Conservation (phyloP, 2,113 vertebrate genomes). For the Python bivittatus region DNA sequence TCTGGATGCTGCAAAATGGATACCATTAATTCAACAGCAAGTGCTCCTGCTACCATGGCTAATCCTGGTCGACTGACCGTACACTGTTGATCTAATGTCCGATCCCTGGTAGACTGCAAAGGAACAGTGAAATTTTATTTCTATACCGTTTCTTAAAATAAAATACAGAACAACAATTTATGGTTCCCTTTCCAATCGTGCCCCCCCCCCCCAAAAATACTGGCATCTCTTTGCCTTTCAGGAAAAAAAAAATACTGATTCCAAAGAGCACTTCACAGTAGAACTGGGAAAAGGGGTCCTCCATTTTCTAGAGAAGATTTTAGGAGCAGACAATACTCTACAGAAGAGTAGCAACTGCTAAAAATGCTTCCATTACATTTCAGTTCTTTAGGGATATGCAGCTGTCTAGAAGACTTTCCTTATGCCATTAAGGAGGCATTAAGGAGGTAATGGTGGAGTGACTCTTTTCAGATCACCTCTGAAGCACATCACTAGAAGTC, state of each 20-base stretch:
- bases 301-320: background rate
- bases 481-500: background rate
- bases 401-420: background rate
- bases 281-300: background rate
- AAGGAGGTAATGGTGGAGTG: background rate
- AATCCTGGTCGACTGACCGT: conserved; percentile 95
- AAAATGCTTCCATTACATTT: background rate
- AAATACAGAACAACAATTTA: background rate
- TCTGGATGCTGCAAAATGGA: conserved; percentile 95
- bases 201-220: background rate
- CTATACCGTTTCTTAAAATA: background rate
- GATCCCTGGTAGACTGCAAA: conserved; percentile 91
- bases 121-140: conserved; percentile 29
- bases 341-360: background rate
- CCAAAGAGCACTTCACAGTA: background rate
- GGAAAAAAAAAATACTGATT: background rate
- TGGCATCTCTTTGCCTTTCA: background rate
- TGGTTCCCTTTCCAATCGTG: background rate
- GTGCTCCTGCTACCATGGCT: conserved; percentile 93
- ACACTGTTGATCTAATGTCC: conserved; percentile 97
- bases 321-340: background rate
- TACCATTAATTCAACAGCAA: conserved; percentile 96
- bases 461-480: background rate
- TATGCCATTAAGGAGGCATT: background rate
- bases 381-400: background rate